Evolutionary conservation across 2,888 invertebrate species (phyloP), one percentile per base, ranked within the genome.

Genomic region (Cheilosia impressa): DNA sequence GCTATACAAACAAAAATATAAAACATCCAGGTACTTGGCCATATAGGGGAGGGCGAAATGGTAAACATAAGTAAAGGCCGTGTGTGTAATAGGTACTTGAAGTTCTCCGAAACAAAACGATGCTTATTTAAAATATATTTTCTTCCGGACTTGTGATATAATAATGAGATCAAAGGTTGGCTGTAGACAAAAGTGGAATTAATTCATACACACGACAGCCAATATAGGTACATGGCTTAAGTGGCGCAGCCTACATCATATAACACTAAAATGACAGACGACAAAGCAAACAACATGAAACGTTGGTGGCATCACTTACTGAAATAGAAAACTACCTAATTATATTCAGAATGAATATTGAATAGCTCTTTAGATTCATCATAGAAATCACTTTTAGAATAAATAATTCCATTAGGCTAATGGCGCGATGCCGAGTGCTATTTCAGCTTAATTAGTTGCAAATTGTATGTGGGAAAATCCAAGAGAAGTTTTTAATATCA

Each of bases 291-390:
- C 53, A 60, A 57, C 60, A 63, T 52, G 52, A 71, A 58, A 52
- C 45, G 41, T 57, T 77, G 72, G 69, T 84, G 71, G 75, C 84
- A 80, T 84, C 84, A 84, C 79, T 84, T 71, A 79, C 84, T 76
- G 65, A 84, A 84, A 84, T 84, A 84, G 84, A 79, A 75, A 79
- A 72, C 69, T 75, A 69, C 65, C 75, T 84, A 84, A 84, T 84
- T 84, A 71, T 58, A 84, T 79, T 84, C 79, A 65, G 57, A 43
- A 58, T 79, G 79, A 75, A 79, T 76, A 71, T 71, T 84, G 43
- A 79, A 79, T 58, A 69, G 73, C 69, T 72, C 52, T 79, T 55
- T 47, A 31, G 69, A 60, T 57, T 79, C 63, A 69, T 75, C 69
- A 76, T 65, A 38, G 73, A 63, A 69, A 75, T 84, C 84, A 79